phyloP scores from a whole-genome alignment of 2,888 invertebrate species.

The Serripes groenlandicus region DNA sequence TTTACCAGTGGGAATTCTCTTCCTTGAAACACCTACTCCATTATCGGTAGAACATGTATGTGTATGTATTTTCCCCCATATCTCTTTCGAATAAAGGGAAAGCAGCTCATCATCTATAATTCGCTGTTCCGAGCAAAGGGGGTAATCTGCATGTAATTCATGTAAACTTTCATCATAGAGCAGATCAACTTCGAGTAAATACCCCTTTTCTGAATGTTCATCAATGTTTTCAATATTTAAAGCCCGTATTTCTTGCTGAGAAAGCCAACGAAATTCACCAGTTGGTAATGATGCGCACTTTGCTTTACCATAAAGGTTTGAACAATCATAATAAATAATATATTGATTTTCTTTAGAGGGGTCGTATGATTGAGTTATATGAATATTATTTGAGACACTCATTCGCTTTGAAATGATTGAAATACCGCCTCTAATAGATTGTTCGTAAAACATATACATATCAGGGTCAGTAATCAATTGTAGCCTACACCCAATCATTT shows the following conservation, averaged over 20 bases:
- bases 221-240: not conserved
- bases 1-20: not conserved
- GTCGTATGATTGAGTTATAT: not conserved
- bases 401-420: not conserved
- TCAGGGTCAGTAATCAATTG: constrained; percentile 15
- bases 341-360: not conserved
- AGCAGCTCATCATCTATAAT: not conserved
- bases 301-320: constrained; percentile 8
- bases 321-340: constrained; percentile 5
- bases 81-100: not conserved
- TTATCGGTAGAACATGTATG: not conserved
- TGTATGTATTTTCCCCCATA: not conserved
- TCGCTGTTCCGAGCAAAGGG: constrained; percentile 4
- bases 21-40: not conserved
- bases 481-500: constrained; percentile 2
- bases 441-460: constrained; percentile 14
- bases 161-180: constrained; percentile 1
- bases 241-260: not conserved
- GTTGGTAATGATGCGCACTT: not conserved
- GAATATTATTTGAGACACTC: constrained; percentile 3
- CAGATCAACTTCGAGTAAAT: constrained; percentile 13
- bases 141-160: constrained; percentile 19
- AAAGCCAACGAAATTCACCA: constrained; percentile 3
- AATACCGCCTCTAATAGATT: constrained; percentile 9
- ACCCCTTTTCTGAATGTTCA: constrained; percentile 3